Base-by-base conservation (phyloP, 1,140 invertebrate genomes). In the Drosophila melanica region DNA sequence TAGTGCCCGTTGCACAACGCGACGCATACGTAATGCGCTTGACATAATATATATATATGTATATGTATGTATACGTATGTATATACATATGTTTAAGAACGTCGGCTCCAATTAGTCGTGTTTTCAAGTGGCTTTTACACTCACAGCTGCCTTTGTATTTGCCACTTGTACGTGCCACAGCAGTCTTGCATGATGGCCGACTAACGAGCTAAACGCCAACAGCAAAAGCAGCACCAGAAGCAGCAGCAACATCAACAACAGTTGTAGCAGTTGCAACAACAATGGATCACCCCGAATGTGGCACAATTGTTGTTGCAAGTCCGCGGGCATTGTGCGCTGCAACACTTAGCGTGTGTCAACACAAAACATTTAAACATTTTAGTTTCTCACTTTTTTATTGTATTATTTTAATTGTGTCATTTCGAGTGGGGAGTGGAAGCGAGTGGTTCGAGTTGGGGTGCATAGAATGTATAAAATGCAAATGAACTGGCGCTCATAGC, bases 71-170 rank as follows among this genome's bases (percentile, higher is more conserved):
- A 18, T 30, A 23, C n/a, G 7, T 37, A 14, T 18, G 12, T 50
- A 14, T 41, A 20, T 58, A 18, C 37, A 9, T 54, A 35, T 60
- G 30, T 27, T 39, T 74, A 80, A 86, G 81, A 75, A 80, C 66
- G 73, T 75, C 53, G 68, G 68, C 71, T 78, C 82, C 82, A 86
- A 86, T 86, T 86, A 86, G 82, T 79, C 81, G 81, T 77, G 78
- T 81, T 84, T 79, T 87, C 60, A 82, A 86, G 82, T 82, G 72
- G 75, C 62, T 77, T 64, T 63, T 66, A 67, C 65, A 69, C 80
- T 73, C 50, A 65, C 78, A 55, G 62, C 50, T 71, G 66, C 55
- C 75, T 77, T 71, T 74, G 80, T 84, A 65, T 65, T 71, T 65
- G 59, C 44, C 67, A 48, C 47, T 70, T 71, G 50, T 48, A 68